These are phyloP conservation scores for Amblyjoppa fuscipennis DNA, from an alignment of 2,888 invertebrate species.

Conservation along the genomic window DNA sequence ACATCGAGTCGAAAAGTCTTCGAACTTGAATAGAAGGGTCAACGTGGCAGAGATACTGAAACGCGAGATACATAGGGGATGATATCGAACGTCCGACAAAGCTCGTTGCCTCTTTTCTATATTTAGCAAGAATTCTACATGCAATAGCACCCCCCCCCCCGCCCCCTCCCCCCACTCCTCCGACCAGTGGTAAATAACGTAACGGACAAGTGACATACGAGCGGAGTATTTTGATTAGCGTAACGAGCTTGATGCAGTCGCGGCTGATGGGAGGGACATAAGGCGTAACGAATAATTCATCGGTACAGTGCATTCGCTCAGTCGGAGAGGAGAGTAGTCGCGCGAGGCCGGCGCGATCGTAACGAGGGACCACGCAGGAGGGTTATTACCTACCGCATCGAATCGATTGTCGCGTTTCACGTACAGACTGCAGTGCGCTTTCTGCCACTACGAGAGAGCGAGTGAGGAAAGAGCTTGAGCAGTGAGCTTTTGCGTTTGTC, in stretches of 20 bases:
- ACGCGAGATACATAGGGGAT: neutral
- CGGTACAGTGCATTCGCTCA: constrained; percentile 18
- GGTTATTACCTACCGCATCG: constrained; percentile 67
- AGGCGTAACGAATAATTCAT: constrained; percentile 61
- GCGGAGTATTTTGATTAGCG: constrained; percentile 55
- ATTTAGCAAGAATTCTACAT: constrained; percentile 4
- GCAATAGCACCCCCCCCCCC: neutral
- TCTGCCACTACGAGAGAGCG: constrained; percentile 19
- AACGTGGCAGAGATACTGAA: neutral
- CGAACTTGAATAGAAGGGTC: neutral
- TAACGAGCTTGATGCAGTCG: constrained; percentile 41
- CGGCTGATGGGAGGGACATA: constrained; percentile 36
- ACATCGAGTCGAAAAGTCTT: neutral
- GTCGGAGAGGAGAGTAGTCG: constrained; percentile 30
- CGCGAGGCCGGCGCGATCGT: constrained; percentile 41
- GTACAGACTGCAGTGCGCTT: constrained; percentile 31
- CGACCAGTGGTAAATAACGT: constrained; percentile 29
- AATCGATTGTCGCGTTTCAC: constrained; percentile 61
- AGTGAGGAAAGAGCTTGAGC: constrained; percentile 18
- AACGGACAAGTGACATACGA: constrained; percentile 39
- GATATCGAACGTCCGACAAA: constrained; percentile 26
- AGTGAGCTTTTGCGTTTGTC: constrained; percentile 37
- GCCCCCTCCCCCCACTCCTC: neutral
- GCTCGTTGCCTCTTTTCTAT: constrained; percentile 26
- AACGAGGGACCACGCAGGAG: constrained; percentile 53